Evolutionary conservation across 2,797 vertebrate genomes (phyloP), one percentile per base, ranked within the genome.

Genomic region (Tenualosa ilisha): DNA sequence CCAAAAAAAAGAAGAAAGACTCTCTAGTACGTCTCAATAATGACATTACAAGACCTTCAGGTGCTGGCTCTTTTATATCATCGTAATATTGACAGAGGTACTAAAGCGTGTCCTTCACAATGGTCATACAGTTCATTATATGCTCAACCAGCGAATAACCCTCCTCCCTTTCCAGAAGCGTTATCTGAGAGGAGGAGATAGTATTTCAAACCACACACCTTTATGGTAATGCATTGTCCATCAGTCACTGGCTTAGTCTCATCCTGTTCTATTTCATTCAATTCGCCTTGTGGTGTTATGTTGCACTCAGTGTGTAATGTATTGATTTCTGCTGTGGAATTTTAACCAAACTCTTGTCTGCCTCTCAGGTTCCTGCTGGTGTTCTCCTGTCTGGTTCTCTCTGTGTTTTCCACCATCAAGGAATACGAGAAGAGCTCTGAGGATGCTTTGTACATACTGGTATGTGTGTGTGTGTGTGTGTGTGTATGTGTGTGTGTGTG

Each of bases 391-490:
- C 95, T 99, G 81, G 98, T 99, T 86, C 95, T 99, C 65, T 99
- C 98, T 0, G 98, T 99, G 53, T 99, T 99, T 92, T 99, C 98
- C 37, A 99, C 98, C 88, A 99, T 99, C 88, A 97, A 94, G 86
- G 98, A 99, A 81, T 99, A 99, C 6, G 97, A 99, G 94, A 97
- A 98, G 94, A 98, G 97, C 86, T 99, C 98, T 0, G 98, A 99
- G 91, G 98, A 98, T 0, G 98, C 98, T 0, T 96, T 99, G 50
- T 99, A 99, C 90, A 99, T 98, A 82, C 91, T 99, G 97, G 98
- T 99, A 94, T 92, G 96, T 79, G 65, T 17, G 65, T 15, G 2
- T 72, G 15, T 3, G 5, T 72, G 12, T 56, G 54, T 56, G 54
- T 56, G 15, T 56, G 54, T 20, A 3, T 20, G 54, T 56, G 54